These are phyloP conservation scores for Monopterus albus DNA, from an alignment of 2,113 vertebrate species.

Conservation along the genomic window DNA sequence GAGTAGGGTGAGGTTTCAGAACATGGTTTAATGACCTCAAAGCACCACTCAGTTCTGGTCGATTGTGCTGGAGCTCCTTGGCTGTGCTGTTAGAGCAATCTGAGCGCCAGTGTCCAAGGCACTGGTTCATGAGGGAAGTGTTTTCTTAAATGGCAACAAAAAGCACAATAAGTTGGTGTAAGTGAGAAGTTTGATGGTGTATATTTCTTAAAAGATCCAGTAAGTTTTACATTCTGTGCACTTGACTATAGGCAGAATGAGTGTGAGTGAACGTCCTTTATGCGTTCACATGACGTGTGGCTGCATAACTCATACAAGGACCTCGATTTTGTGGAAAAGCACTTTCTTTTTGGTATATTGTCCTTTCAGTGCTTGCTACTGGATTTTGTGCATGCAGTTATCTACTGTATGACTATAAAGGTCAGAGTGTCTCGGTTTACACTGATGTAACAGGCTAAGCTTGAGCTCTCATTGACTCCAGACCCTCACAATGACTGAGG, in stretches of 20 bases:
- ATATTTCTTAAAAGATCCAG: conserved; percentile 63
- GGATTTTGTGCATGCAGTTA: conserved; percentile 1
- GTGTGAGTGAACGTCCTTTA: conserved; percentile 62
- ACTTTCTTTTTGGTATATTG: background rate
- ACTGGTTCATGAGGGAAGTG: conserved; percentile 67
- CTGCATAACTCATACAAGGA: background rate
- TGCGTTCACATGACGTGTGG: too few relatives aligned
- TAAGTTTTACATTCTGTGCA: conserved; percentile 47
- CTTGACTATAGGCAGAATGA: conserved; percentile 11
- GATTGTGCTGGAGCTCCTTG: conserved; percentile 59
- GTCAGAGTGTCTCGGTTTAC: conserved; percentile 23
- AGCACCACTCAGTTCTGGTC: conserved; percentile 73
- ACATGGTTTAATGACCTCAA: conserved; percentile 70
- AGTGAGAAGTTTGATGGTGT: conserved; percentile 74
- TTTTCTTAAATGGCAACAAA: conserved; percentile 81
- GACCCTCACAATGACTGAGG: conserved; percentile 30
- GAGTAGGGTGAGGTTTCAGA: conserved; percentile 69
- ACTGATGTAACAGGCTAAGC: conserved; percentile 38
- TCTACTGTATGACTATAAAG: conserved; percentile 19
- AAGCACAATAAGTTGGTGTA: conserved; percentile 70
- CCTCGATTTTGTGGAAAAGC: background rate
- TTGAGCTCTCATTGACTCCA: conserved; percentile 31
- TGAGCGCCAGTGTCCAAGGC: conserved; percentile 63
- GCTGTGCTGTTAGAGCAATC: conserved; percentile 57
- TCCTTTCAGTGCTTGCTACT: background rate